Evolutionary conservation across 2,888 invertebrate genomes (phyloP).

Genomic region (Thysanoteuthis rhombus): DNA sequence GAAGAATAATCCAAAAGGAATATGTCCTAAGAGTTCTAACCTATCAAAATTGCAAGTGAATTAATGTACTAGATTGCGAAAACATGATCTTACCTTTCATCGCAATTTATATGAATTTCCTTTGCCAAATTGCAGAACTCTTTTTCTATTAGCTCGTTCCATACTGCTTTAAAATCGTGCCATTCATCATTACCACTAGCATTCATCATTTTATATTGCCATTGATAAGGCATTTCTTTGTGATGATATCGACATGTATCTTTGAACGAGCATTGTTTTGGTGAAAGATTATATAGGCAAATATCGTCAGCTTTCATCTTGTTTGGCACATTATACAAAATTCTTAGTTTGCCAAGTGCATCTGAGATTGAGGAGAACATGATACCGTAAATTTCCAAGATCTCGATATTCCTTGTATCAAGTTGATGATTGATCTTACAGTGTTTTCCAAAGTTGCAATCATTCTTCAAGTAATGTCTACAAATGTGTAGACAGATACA

Average conservation of each 20-base stretch:
- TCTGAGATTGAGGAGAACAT: not conserved
- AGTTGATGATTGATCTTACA: not conserved
- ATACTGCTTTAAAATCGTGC: not conserved
- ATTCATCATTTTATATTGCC: not conserved
- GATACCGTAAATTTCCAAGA: not conserved
- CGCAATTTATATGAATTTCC: not conserved
- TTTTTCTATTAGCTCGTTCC: not conserved
- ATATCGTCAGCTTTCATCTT: not conserved
- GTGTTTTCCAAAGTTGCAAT: not conserved
- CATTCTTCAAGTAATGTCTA: not conserved
- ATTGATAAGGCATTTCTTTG: not conserved
- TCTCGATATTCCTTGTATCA: not conserved
- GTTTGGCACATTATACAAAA: not conserved
- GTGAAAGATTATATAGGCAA: not conserved
- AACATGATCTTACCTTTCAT: not conserved
- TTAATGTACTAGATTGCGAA: too few relatives aligned
- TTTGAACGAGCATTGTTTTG: not conserved
- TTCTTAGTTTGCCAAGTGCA: not conserved
- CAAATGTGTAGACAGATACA: not conserved
- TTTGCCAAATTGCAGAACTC: not conserved
- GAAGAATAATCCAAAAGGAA: too few relatives aligned
- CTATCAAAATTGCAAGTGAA: too few relatives aligned
- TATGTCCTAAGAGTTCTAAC: too few relatives aligned
- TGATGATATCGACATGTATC: not conserved
- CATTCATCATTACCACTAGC: not conserved